phyloP scores from a whole-genome alignment of 2,888 invertebrate genomes.

The Phyllotreta cruciferae region DNA sequence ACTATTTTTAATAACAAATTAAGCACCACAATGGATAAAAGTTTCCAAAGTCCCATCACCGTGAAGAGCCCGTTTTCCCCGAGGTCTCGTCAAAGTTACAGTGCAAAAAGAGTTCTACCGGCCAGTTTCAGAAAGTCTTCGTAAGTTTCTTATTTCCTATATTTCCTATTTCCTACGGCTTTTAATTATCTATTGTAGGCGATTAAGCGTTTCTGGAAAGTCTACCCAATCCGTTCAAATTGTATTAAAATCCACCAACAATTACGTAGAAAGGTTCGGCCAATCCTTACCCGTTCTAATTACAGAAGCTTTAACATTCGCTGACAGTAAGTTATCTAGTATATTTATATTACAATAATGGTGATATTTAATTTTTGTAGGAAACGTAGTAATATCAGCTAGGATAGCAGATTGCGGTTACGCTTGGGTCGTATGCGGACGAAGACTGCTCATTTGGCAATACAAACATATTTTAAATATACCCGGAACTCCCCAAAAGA shows the following conservation, averaged over 20 bases:
- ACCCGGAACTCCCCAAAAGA: conserved; percentile 61
- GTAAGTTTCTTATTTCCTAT: conserved; percentile 46
- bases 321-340: conserved; percentile 66
- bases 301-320: conserved; percentile 85
- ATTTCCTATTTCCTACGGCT: not conserved
- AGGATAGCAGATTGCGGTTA: conserved; percentile 64
- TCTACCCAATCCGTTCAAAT: conserved; percentile 76
- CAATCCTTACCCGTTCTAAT: conserved; percentile 84
- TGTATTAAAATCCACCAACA: conserved; percentile 76
- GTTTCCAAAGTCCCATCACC: conserved; percentile 42
- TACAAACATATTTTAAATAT: conserved; percentile 62
- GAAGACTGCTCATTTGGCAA: conserved; percentile 87
- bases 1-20: too few species aligned
- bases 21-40: conserved; percentile 42
- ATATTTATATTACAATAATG: conserved; percentile 11
- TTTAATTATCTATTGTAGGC: conserved; percentile 53
- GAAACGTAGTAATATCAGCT: conserved; percentile 61
- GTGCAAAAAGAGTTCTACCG: conserved; percentile 48
- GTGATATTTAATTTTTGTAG: conserved; percentile 41
- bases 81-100: conserved; percentile 50
- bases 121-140: conserved; percentile 55
- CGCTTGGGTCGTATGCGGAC: conserved; percentile 77
- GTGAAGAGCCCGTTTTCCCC: conserved; percentile 53
- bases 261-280: conserved; percentile 82
- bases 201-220: conserved; percentile 67